phyloP scores from a whole-genome alignment of 2,113 vertebrate species.

The Edolisoma coerulescens region DNA sequence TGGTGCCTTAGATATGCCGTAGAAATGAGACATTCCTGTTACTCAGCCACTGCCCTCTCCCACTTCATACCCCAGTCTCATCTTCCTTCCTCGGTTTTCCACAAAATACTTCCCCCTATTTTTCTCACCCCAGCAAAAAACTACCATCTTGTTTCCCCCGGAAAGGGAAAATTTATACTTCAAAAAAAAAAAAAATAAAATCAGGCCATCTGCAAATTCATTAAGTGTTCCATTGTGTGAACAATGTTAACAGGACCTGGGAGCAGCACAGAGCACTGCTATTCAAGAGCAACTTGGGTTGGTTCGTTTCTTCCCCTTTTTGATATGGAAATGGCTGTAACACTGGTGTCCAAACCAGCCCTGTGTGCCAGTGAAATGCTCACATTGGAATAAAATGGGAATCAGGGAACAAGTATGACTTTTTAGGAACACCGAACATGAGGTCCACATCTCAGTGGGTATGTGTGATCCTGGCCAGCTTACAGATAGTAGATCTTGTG shows the following conservation, averaged over 20 bases:
- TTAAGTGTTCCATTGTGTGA: background rate
- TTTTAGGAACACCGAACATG: background rate
- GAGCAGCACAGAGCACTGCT: background rate
- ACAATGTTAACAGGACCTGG: background rate
- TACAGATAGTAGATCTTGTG: accelerated
- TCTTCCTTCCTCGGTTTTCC: background rate
- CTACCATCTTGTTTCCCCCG: background rate
- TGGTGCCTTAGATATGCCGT: accelerated
- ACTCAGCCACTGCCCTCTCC: background rate
- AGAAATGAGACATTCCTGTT: background rate
- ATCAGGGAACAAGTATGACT: background rate
- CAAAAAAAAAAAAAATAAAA: background rate
- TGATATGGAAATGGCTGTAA: background rate
- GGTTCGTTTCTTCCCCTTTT: background rate
- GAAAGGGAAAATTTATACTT: background rate
- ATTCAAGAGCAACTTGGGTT: background rate
- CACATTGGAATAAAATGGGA: accelerated
- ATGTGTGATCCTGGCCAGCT: background rate
- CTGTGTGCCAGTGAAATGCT: background rate
- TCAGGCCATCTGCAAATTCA: background rate
- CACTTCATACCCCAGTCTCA: background rate
- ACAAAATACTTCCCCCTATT: background rate
- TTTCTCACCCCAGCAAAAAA: background rate
- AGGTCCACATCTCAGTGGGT: background rate
- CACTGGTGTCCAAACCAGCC: background rate